Evolutionary conservation across 2,888 invertebrate species (phyloP), one percentile per base, ranked within the genome.

Genomic region (Clivina fossor): DNA sequence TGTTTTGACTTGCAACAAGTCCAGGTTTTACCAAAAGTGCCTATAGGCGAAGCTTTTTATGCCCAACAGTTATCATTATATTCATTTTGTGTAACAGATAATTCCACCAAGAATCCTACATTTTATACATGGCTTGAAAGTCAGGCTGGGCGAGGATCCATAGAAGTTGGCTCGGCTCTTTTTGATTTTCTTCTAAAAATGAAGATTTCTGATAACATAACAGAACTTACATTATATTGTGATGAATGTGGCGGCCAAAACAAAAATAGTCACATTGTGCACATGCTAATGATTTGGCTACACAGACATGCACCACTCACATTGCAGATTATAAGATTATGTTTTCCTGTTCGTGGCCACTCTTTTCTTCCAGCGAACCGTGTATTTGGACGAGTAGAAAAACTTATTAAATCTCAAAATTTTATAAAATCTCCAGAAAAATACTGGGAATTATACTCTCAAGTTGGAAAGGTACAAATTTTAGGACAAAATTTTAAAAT

Each of bases 1-100:
- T 65, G 63, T 58, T 66, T 66, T 57, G 65, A 65, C 55, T 40
- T 65, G n/a, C 62, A 65, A 57, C 64, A 64, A 50, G 60, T 66
- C 22, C 62, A 62, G 51, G 57, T 60, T 18, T 53, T 65, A 16
- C 64, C 64, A 30, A 58, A 57, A 46, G 63, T 63, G 20, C 63
- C 64, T n/a, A 66, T 65, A 43, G 61, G 61, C 56, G 65, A 66
- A 20, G 48, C 63, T 26, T 65, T 63, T 57, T 65, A 66, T 55
- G 41, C 59, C 32, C 49, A 62, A 37, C 65, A 64, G 57, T 58
- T 66, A 43, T 58, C 56, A 32, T 54, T 58, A 24, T 62, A 64
- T 51, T 62, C 62, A 57, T 58, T 64, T 46, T 64, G 64, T 58
- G 22, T 62, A 26, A 61, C 61, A 24, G 51, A 30, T 55, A 51